Conservation (phyloP, 64 coral and sea anemone genomes). For the Cladopsammia gracilis region DNA sequence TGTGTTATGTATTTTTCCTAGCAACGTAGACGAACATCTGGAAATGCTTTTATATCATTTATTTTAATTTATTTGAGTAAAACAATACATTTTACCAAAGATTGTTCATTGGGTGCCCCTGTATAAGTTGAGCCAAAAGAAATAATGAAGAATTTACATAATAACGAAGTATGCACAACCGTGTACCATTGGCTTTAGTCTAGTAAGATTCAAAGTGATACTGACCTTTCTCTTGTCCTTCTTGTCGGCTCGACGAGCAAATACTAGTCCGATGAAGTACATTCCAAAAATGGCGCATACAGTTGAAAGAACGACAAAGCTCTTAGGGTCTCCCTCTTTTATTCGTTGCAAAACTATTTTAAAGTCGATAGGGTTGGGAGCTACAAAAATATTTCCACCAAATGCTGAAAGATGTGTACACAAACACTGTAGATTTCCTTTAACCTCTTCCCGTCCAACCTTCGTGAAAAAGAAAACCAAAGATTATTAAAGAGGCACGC, state of each 20-base stretch:
- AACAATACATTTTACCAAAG: too few species aligned
- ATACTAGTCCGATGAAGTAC: conserved; percentile 33
- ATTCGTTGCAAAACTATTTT: conserved; percentile 39
- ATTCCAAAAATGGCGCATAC: conserved; percentile 22
- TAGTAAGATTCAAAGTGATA: background rate
- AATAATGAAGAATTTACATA: too few species aligned
- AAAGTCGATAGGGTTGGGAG: conserved; percentile 74
- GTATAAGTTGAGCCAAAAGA: too few species aligned
- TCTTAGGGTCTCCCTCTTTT: background rate
- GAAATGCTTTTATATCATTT: too few species aligned
- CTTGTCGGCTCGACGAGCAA: conserved; percentile 57
- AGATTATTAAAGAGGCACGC: background rate
- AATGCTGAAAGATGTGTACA: conserved; percentile 71
- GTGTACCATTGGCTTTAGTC: background rate
- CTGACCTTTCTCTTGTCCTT: conserved; percentile 45
- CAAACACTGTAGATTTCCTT: conserved; percentile 30
- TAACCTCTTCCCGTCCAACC: conserved; percentile 44
- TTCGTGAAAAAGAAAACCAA: background rate
- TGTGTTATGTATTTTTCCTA: too few species aligned
- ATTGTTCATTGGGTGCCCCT: too few species aligned
- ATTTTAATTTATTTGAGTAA: too few species aligned
- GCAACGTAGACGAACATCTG: too few species aligned
- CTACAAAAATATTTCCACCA: conserved; percentile 69
- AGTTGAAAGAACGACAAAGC: conserved; percentile 41
- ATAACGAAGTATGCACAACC: background rate